A percentile compares a stretch with the other conserved stretches of the same genome.
Evolutionary conservation across 2,113 vertebrate species (phyloP).

Genomic region (Macquaria australasica): DNA sequence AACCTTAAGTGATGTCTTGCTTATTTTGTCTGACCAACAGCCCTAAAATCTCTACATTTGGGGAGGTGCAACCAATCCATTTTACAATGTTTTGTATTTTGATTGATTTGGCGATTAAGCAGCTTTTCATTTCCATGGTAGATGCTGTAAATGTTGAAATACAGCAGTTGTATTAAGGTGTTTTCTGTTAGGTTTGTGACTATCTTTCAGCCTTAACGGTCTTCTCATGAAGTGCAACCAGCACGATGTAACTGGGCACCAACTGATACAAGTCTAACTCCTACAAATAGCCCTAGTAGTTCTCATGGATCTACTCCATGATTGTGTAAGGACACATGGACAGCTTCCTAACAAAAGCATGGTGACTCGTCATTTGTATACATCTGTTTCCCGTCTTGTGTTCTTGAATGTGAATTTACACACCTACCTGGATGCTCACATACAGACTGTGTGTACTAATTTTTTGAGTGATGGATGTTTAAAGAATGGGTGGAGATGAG

Average conservation of each 20-base stretch:
- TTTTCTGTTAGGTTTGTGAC: background rate
- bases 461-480: background rate
- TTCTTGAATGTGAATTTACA: background rate
- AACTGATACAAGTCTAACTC: background rate
- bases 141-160: background rate
- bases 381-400: background rate
- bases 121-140: background rate
- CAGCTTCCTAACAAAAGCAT: background rate
- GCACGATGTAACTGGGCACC: background rate
- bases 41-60: background rate
- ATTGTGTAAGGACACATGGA: background rate
- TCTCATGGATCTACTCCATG: background rate
- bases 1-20: background rate
- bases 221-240: background rate
- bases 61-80: background rate
- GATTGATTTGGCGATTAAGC: background rate
- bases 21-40: background rate
- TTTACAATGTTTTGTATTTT: background rate
- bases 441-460: background rate
- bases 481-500: constrained; percentile 35
- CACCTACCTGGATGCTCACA: background rate
- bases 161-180: background rate
- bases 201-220: background rate
- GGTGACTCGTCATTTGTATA: background rate
- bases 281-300: background rate